Conservation (phyloP, 2,113 vertebrate species). For the Melanotaenia duboulayi region DNA sequence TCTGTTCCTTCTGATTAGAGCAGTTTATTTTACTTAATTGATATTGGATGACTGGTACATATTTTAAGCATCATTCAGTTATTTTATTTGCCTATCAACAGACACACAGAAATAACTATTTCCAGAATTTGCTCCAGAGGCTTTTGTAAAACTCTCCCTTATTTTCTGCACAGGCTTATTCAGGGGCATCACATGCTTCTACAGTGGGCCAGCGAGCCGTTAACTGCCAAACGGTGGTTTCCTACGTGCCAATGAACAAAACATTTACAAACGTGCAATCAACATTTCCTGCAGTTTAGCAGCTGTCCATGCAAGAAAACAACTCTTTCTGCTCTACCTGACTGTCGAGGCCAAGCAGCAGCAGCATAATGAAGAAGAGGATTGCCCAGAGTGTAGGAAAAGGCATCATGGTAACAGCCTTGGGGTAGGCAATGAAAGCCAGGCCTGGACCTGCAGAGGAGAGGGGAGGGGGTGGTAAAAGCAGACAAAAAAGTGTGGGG, state of each 20-base stretch:
- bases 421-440: constrained; percentile 99
- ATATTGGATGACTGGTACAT: no score
- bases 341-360: constrained; percentile 99
- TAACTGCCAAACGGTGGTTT: neutral
- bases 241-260: neutral
- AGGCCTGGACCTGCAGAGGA: constrained; percentile 92
- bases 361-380: constrained; percentile 99
- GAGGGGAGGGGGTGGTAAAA: constrained; percentile 56
- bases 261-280: neutral
- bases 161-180: constrained; percentile 3
- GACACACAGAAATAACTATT: no score
- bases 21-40: no score
- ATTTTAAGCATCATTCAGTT: no score
- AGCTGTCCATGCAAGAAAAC: neutral
- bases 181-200: neutral
- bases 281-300: neutral
- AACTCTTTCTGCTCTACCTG: constrained; percentile 85
- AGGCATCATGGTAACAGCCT: constrained; percentile 99
- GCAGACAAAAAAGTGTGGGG: constrained; percentile 46
- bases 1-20: no score
- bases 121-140: neutral
- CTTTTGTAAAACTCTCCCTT: neutral
- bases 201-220: neutral
- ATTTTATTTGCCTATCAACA: no score
- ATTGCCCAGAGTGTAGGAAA: constrained; percentile 97